Evolutionary conservation across 2,888 invertebrate species (phyloP), one percentile per base, ranked within the genome.

Genomic region (Lasioglossum morio): DNA sequence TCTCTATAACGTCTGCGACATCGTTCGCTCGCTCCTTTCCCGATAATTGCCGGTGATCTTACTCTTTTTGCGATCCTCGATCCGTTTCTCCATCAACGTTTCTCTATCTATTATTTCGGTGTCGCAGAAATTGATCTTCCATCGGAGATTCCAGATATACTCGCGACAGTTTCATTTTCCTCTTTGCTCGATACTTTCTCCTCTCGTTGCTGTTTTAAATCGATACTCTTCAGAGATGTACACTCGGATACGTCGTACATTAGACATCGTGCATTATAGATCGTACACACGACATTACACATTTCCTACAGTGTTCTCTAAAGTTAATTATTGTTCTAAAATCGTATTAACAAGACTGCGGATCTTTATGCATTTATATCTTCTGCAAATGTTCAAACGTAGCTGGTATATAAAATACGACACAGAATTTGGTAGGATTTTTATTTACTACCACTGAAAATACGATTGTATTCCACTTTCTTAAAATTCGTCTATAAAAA

Each of bases 1-100:
- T 77, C 53, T 79, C 75, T 79, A 77, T 77, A 79, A 79, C 77
- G 72, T 53, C 81, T 34, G 73, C 80, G 83, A 75, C 72, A 46
- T 81, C 79, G 53, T 72, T 53, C 23, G 46, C 16, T 30, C 34
- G 27, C 63, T 60, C 53, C 72, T 57, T 8, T n/a, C 27, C 2
- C 10, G 63, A 53, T 81, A 81, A 84, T 75, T 66, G 63, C 30
- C 34, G 78, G 69, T 72, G 72, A 72, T 73, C 66, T 57, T 60
- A 14, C 63, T 19, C 72, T 48, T 80, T 75, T 81, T 76, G 16
- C 27, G n/a, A 1, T 46, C 46, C 14, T 34, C 23, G 60, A 63
- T 63, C 23, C 34, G 43, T 19, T 34, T 74, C n/a, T 66, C 81
- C 60, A 75, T 81, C 72, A 63, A 30, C 48, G 3, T 12, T 30